Base-by-base conservation (phyloP, 2,888 invertebrate genomes). In the Coenonympha glycerion region DNA sequence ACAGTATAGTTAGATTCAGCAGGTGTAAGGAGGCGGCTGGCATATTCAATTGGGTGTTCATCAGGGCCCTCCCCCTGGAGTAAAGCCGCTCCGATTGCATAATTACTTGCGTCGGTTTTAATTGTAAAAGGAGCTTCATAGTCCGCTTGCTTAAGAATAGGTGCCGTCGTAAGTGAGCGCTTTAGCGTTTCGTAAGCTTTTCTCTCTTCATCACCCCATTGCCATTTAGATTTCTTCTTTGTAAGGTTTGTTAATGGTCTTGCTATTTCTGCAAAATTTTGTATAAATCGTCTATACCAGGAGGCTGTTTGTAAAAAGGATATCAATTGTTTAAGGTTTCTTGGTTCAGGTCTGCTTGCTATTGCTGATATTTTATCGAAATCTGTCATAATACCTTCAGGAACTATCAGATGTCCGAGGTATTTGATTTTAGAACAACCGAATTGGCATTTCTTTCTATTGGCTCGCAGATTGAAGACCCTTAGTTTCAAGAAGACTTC, bases 361-460 rank as follows among this genome's bases (percentile, higher is more conserved):
- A 30, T 30, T 2, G 30, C 30, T 5, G 13, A 13, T 5, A 30
- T 6, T 30, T 30, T 30, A 5, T 13, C 30, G 11, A 13, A 6
- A 13, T 30, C 13, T 13, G 30, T 5, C 13, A 13, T 30, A 13
- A 30, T 30, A 13, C 30, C 30, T 13, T 30, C 13, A 11, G 30
- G 13, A 2, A 15, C 13, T 11, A 30, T 30, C 3, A 30, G 6
- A 4, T 68, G 68, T 1, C 65, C 64, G 6, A 66, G 40, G 18
- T 64, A 66, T 33, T 62, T 63, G 2, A 64, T 48, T 4, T 31
- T 39, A 3, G 53, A 13, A 15, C 59, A 59, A 5, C 51, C 42
- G 21, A 65, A 66, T 8, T 42, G 40, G 16, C 63, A 62, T 39
- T 65, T 68, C 0, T 39, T 15, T 21, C 15, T 30, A 36, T 64